Evolutionary conservation across 2,113 vertebrate genomes (phyloP).

Genomic region (Thalassoma bifasciatum): DNA sequence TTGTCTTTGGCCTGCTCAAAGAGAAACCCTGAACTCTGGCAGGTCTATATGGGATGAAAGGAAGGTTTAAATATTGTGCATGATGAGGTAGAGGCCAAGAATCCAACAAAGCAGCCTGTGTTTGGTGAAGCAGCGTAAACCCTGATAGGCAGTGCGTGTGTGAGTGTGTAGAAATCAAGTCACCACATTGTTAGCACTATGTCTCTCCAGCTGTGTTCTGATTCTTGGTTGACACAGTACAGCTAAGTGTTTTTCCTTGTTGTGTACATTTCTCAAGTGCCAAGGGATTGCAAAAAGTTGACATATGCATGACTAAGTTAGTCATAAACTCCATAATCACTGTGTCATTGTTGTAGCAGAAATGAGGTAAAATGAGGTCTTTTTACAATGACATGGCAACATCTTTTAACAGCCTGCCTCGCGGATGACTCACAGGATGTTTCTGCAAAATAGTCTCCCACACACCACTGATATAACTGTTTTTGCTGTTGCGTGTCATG

Average conservation of each 20-base stretch:
- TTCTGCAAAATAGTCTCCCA: constrained; percentile 25
- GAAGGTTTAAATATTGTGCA: constrained; percentile 33
- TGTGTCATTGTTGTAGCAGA: constrained; percentile 24
- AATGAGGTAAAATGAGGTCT: constrained; percentile 11
- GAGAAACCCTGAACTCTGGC: constrained; percentile 40
- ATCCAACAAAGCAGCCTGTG: constrained; percentile 37
- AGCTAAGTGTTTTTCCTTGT: constrained; percentile 55
- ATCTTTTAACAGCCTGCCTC: constrained; percentile 12
- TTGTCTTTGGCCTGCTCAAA: constrained; percentile 66
- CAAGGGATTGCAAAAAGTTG: constrained; percentile 32
- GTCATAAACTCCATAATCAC: constrained; percentile 43
- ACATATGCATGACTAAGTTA: constrained; percentile 39
- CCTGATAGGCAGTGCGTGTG: not conserved
- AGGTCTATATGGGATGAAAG: constrained; percentile 42
- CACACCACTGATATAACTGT: not conserved
- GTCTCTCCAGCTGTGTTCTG: not conserved
- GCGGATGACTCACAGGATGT: constrained; percentile 26
- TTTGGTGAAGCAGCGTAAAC: constrained; percentile 20
- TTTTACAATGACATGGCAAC: constrained; percentile 25
- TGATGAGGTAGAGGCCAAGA: constrained; percentile 20
- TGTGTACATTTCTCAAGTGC: constrained; percentile 44
- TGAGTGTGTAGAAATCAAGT: not conserved
- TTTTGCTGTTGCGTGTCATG: not conserved
- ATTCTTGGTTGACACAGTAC: not conserved
- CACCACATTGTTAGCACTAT: not conserved